A percentile compares a stretch with the other conserved stretches of the same genome.
phyloP scores from a whole-genome alignment of 2,113 vertebrate genomes.

The Cyprinodon tularosa region DNA sequence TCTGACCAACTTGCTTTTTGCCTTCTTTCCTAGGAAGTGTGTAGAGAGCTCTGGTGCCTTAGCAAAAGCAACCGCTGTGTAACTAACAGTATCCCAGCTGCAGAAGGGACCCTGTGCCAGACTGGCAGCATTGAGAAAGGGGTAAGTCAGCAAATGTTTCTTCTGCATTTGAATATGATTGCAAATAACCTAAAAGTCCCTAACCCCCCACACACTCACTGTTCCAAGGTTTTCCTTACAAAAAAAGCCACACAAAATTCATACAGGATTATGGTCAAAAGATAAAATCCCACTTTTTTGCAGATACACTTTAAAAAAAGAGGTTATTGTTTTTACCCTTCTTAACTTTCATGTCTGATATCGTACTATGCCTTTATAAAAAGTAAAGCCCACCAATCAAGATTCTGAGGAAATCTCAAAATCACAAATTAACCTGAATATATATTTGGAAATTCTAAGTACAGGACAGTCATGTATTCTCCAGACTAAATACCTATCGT shows the following conservation, averaged over 20 bases:
- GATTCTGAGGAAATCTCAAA: no score
- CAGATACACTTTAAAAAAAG: no score
- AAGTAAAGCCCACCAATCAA: no score
- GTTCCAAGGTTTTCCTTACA: background rate
- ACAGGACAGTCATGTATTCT: no score
- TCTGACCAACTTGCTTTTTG: conserved; percentile 96
- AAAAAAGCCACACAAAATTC: background rate
- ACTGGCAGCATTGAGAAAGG: conserved; percentile 96
- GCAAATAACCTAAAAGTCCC: background rate
- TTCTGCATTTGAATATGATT: background rate
- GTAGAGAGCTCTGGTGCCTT: conserved; percentile 99
- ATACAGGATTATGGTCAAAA: no score
- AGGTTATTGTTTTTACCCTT: no score
- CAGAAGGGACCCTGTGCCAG: conserved; percentile 96
- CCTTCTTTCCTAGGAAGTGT: conserved; percentile 99
- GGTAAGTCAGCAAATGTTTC: conserved; percentile 81
- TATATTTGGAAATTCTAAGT: no score
- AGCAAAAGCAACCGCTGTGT: conserved; percentile 99
- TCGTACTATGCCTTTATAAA: no score
- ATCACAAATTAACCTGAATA: no score
- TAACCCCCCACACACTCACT: background rate
- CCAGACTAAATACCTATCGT: no score
- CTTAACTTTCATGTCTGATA: no score
- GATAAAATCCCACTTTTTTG: background rate
- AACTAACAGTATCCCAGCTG: conserved; percentile 98